Evolutionary conservation across 2,113 vertebrate species (phyloP), one percentile per base, ranked within the genome.

Genomic region (Burhinus bistriatus): DNA sequence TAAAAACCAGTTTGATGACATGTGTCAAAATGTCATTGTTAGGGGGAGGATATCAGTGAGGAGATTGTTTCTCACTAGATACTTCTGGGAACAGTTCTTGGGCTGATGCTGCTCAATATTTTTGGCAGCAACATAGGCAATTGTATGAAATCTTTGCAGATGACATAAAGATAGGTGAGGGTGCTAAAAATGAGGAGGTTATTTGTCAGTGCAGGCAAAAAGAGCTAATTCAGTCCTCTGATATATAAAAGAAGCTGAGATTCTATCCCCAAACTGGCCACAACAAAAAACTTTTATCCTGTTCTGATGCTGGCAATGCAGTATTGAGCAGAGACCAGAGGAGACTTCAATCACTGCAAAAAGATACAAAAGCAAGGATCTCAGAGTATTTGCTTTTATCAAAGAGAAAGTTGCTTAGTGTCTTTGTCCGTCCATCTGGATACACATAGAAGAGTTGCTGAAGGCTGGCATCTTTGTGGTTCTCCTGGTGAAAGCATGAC

Each of bases 301-400:
- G 13, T 49, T 66, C 29, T 76, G 20, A 7, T 84, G 22, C 42
- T 84, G 34, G 9, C 9, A 58, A 0, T 54, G n/a, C 0, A 0
- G 12, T 89, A 30, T 59, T 58, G 81, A 81, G 20, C 27, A 40
- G 55, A 72, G 13, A 84, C 0, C 1, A 45, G 19, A 87, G 30
- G 16, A 87, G 30, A n/a, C 17, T 75, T 75, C 19, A 58, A 23
- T 58, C 34, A 12, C 58, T 81, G 30, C 45, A 75, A 65, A 38
- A 49, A 45, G 27, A 19, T 58, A 34, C 4, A 57, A 59, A 69
- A 61, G 23, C 10, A 70, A 78, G 9, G 13, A 83, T 68, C 13
- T 86, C 6, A 14, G 2, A 36, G 29, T 15, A 47, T 42, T 44
- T 83, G 17, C 14, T 85, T 91, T 87, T 59, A 18, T 75, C 42